These are phyloP conservation scores for Periophthalmus magnuspinnatus DNA, from an alignment of 2,797 vertebrate species.

Conservation along the genomic window DNA sequence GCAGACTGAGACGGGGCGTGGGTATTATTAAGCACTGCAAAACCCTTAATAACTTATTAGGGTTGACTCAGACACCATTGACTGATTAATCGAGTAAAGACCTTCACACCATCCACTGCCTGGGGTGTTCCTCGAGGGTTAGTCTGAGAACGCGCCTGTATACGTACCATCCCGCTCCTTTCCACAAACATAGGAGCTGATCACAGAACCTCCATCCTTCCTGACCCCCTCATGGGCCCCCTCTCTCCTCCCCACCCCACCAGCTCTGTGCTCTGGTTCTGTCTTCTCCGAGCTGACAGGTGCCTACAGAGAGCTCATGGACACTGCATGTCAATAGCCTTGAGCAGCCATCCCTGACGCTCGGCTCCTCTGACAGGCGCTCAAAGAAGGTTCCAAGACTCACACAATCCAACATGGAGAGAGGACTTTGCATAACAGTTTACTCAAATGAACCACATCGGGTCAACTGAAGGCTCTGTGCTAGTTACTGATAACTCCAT, in stretches of 20 bases:
- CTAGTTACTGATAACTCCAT: background rate
- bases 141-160: too few species aligned
- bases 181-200: background rate
- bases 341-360: conserved; percentile 41
- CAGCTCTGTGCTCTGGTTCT: conserved; percentile 9
- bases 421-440: conserved; percentile 16
- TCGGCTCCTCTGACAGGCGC: conserved; percentile 24
- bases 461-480: conserved; percentile 19
- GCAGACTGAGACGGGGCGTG: too few species aligned
- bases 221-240: background rate
- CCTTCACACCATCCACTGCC: too few species aligned
- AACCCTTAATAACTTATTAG: too few species aligned
- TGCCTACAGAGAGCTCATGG: conserved; percentile 28
- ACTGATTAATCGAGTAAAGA: too few species aligned
- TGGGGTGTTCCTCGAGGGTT: too few species aligned
- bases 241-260: background rate
- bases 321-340: conserved; percentile 44
- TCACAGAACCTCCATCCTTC: conserved; percentile 12
- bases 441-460: conserved; percentile 22
- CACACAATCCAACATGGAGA: conserved; percentile 23
- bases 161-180: background rate
- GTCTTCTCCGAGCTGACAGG: conserved; percentile 33
- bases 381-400: conserved; percentile 12
- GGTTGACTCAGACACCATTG: too few species aligned
- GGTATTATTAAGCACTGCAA: too few species aligned